Conservation (phyloP, 2,888 invertebrate genomes). For the Tenthredo distinguenda region DNA sequence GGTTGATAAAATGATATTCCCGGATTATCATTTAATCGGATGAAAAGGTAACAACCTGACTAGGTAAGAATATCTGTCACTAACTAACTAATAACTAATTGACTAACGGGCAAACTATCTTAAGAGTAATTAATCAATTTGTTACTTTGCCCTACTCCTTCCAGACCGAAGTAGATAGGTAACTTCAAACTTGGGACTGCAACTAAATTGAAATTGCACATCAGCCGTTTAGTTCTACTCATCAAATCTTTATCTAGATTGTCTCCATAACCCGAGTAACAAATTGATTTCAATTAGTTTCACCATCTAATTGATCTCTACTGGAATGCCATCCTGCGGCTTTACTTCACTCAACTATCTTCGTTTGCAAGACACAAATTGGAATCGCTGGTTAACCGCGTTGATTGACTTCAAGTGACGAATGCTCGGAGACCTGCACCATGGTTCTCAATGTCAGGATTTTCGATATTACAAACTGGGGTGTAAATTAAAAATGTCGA, state of each 20-base stretch:
- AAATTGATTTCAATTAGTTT: slow-evolving; percentile 33
- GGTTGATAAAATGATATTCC: background rate
- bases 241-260: background rate
- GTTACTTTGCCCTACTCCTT: background rate
- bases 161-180: background rate
- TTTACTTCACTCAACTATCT: slow-evolving; percentile 1
- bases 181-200: background rate
- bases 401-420: background rate
- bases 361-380: background rate
- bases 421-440: background rate
- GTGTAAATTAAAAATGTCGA: background rate
- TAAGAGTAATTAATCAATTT: slow-evolving; percentile 1
- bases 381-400: background rate
- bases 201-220: background rate
- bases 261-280: background rate
- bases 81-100: background rate
- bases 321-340: background rate
- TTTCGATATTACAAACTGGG: background rate
- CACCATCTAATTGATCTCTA: background rate
- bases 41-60: slow-evolving; percentile 7
- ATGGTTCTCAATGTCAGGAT: background rate
- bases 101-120: background rate
- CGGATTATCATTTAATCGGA: background rate
- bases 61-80: slow-evolving; percentile 12
- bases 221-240: background rate